Percentiles rank a stretch among this genome's conserved stretches.
Evolutionary conservation across 2,113 vertebrate species (phyloP).

Genomic region (Sinocyclocheilus anophthalmus): DNA sequence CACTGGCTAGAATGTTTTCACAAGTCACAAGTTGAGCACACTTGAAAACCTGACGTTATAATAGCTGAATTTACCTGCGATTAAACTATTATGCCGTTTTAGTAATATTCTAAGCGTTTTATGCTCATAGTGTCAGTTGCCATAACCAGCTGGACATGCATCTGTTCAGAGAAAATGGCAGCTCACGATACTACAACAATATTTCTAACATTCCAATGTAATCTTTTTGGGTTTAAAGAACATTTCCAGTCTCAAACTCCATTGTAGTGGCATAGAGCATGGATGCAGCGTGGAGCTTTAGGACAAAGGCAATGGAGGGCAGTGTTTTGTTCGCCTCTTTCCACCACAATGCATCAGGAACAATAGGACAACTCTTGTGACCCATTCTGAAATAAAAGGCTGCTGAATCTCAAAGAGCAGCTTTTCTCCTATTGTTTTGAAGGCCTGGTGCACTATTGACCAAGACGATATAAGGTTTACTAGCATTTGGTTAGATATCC

Average conservation of each 20-base stretch:
- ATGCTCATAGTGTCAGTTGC: not conserved
- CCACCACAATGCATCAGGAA: constrained; percentile 73
- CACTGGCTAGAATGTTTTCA: not conserved
- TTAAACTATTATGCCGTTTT: not conserved
- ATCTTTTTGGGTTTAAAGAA: constrained; percentile 1
- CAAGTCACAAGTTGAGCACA: not conserved
- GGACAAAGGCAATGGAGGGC: constrained; percentile 70
- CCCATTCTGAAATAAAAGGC: constrained; percentile 64
- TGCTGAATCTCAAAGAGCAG: constrained; percentile 65
- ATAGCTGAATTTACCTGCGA: not conserved
- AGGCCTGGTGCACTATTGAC: constrained; percentile 62
- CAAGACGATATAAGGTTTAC: constrained; percentile 67
- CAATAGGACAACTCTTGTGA: constrained; percentile 73
- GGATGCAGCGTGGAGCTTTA: constrained; percentile 66
- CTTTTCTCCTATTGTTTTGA: constrained; percentile 68
- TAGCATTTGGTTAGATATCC: constrained; percentile 20
- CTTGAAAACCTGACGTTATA: not conserved
- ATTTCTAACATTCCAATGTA: not conserved
- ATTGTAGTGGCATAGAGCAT: constrained; percentile 66
- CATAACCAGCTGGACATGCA: not conserved
- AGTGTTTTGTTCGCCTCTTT: constrained; percentile 75
- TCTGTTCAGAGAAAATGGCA: not conserved
- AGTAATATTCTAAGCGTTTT: not conserved
- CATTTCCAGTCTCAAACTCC: constrained; percentile 56
- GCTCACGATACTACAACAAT: not conserved